A percentile compares a stretch with the other conserved stretches of the same genome.
Evolutionary conservation across 2,888 invertebrate species (phyloP).

Genomic region (Trisateles emortualis): DNA sequence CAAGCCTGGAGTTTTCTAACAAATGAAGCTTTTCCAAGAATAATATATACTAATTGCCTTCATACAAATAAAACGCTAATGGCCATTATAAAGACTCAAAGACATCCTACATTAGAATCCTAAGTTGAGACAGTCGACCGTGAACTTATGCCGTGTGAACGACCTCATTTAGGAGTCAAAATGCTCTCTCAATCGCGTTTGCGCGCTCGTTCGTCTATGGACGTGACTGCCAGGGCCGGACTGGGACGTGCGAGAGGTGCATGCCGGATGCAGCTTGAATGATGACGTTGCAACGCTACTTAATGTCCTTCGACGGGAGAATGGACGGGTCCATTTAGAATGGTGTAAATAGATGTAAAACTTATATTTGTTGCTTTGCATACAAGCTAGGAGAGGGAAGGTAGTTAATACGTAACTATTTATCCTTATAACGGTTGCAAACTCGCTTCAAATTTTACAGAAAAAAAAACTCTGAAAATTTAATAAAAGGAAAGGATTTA

Average conservation of each 20-base stretch:
- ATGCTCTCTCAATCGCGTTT: constrained; percentile 66
- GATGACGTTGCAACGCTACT: constrained; percentile 34
- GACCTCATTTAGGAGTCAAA: constrained; percentile 83
- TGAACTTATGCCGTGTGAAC: constrained; percentile 58
- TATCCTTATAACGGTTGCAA: no score
- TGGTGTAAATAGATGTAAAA: constrained; percentile 1
- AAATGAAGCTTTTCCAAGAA: no score
- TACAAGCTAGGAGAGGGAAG: neutral
- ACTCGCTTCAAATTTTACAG: no score
- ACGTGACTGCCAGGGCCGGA: constrained; percentile 67
- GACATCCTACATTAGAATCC: constrained; percentile 41
- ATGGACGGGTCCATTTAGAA: constrained; percentile 34
- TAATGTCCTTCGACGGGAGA: constrained; percentile 33
- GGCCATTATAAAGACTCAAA: constrained; percentile 31
- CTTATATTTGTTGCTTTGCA: neutral
- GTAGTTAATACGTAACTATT: neutral
- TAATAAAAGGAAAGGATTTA: no score
- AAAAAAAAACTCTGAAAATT: no score
- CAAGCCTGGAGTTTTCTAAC: no score
- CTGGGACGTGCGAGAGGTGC: constrained; percentile 33
- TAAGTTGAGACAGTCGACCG: constrained; percentile 40
- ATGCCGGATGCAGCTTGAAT: constrained; percentile 43
- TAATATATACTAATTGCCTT: constrained; percentile 30
- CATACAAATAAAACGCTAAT: constrained; percentile 30
- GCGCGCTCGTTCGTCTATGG: constrained; percentile 61